These are phyloP conservation scores for Ramphastos sulfuratus DNA, from an alignment of 2,113 vertebrate species.

Conservation along the genomic window DNA sequence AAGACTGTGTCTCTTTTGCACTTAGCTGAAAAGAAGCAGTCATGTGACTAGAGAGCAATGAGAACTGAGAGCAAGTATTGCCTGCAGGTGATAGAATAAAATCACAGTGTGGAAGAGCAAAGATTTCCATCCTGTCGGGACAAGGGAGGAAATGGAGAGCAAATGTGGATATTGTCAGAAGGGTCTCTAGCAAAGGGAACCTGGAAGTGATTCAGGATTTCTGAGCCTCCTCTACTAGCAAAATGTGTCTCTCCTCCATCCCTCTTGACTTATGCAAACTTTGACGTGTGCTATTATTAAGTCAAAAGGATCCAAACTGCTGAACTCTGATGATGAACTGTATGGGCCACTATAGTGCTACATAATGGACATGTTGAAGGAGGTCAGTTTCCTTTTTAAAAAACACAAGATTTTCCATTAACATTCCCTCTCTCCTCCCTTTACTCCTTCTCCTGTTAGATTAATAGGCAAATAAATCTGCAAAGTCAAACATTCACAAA, in stretches of 20 bases:
- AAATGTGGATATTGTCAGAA: not conserved
- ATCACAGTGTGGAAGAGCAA: not conserved
- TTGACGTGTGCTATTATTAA: conserved; percentile 2
- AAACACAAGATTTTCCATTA: not conserved
- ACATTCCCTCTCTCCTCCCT: conserved; percentile 26
- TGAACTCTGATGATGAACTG: not conserved
- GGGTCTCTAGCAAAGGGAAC: not conserved
- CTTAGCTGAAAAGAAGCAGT: not conserved
- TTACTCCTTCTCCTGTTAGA: not conserved
- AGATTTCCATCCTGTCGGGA: not conserved
- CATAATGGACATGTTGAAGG: conserved; percentile 10
- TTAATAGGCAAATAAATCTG: conserved; percentile 45
- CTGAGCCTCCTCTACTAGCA: not conserved
- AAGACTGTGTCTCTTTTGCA: not conserved
- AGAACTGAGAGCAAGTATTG: not conserved
- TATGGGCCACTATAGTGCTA: not conserved
- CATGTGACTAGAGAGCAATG: not conserved
- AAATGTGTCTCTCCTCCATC: not conserved
- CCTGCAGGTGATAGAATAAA: not conserved
- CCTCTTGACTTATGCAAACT: conserved; percentile 13
- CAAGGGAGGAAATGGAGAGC: not conserved
- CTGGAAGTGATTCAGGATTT: not conserved
- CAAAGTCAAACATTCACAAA: conserved; percentile 39
- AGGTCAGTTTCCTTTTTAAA: not conserved
- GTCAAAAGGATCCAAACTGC: not conserved